Evolutionary conservation across 2,113 vertebrate species (phyloP).

Genomic region (Ursus arctos): DNA sequence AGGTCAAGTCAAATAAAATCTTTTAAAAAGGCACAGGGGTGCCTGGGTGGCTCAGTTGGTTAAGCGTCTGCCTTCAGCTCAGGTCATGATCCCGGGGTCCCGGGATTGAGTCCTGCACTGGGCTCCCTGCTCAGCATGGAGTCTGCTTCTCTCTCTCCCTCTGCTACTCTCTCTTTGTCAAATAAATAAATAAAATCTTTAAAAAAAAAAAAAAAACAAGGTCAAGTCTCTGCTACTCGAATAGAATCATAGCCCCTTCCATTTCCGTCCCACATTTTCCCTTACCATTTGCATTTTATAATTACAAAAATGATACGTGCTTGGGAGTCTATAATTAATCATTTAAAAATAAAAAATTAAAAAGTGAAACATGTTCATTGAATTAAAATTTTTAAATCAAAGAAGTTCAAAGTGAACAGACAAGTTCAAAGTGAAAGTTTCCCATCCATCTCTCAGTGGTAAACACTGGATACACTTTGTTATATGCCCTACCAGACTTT

Average conservation of each 20-base stretch:
- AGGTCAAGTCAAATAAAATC: background rate
- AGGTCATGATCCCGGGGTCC: too few species aligned
- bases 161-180: too few species aligned
- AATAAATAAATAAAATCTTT: too few species aligned
- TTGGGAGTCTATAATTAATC: background rate
- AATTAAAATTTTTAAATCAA: background rate
- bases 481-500: background rate
- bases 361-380: background rate
- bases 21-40: too few species aligned
- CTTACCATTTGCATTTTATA: background rate
- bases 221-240: background rate
- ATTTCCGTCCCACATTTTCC: background rate
- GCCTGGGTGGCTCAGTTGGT: too few species aligned
- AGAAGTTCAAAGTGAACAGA: background rate
- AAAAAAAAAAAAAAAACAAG: too few species aligned
- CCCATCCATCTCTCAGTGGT: background rate
- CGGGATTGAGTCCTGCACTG: too few species aligned
- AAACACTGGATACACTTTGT: background rate
- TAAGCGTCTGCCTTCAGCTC: too few species aligned
- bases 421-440: background rate
- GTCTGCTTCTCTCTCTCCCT: too few species aligned
- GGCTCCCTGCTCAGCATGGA: too few species aligned
- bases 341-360: constrained; percentile 1
- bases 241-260: background rate
- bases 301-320: background rate